Evolutionary conservation across 2,888 invertebrate genomes (phyloP).

Genomic region (Helicoverpa assulta): DNA sequence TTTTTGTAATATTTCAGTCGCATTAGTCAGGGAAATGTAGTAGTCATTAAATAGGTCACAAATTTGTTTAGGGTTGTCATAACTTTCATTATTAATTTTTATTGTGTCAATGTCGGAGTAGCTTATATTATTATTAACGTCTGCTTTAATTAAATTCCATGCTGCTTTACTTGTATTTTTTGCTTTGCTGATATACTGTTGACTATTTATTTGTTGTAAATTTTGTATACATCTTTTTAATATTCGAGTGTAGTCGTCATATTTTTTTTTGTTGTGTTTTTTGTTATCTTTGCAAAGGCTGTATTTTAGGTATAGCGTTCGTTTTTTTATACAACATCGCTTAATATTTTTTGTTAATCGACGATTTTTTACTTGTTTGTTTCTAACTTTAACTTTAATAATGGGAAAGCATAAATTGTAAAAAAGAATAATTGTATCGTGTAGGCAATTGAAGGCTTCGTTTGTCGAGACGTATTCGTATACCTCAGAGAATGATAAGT

Average conservation of each 20-base stretch:
- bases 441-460: not conserved
- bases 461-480: too few species aligned
- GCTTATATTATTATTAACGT: slow-evolving; percentile 6
- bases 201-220: slow-evolving; percentile 8
- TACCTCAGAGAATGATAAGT: too few species aligned
- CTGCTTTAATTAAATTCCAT: slow-evolving; percentile 15
- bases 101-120: slow-evolving; percentile 7
- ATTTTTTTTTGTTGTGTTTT: slow-evolving; percentile 17
- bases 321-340: slow-evolving; percentile 19
- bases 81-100: not conserved
- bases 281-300: slow-evolving; percentile 7
- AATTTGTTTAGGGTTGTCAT: slow-evolving; percentile 17
- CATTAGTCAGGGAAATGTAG: slow-evolving; percentile 10
- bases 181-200: slow-evolving; percentile 14
- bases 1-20: too few species aligned
- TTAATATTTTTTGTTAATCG: slow-evolving; percentile 12
- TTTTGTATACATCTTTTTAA: slow-evolving; percentile 17
- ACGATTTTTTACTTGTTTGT: slow-evolving; percentile 10
- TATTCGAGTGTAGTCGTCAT: slow-evolving; percentile 9
- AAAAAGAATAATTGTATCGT: slow-evolving; percentile 4
- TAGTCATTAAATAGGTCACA: slow-evolving; percentile 19
- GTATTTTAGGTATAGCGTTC: slow-evolving; percentile 20
- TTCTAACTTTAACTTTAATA: slow-evolving; percentile 9
- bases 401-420: slow-evolving; percentile 22
- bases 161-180: slow-evolving; percentile 21